Evolutionary conservation across 2,888 invertebrate genomes (phyloP).

Genomic region (Meganola albula): DNA sequence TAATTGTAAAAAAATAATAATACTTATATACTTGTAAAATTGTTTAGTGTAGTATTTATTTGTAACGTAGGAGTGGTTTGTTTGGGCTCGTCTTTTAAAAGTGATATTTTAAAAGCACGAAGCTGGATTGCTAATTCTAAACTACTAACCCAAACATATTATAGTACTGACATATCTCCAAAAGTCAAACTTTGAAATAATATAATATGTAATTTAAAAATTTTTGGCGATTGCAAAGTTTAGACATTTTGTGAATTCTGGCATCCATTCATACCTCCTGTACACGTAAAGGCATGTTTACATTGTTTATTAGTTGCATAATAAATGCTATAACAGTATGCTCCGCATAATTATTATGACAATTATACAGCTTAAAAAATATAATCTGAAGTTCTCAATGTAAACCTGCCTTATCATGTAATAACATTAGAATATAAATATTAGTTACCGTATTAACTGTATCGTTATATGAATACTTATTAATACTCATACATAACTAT

Average conservation of each 20-base stretch:
- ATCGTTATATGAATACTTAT: slow-evolving; percentile 33
- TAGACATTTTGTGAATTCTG: slow-evolving; percentile 57
- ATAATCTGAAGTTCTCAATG: too few species aligned
- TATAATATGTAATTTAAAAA: slow-evolving; percentile 27
- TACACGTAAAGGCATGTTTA: too few species aligned
- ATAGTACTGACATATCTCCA: slow-evolving; percentile 43
- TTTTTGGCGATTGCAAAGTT: slow-evolving; percentile 55
- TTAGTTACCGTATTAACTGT: slow-evolving; percentile 53
- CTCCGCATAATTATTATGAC: too few species aligned
- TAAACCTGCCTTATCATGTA: too few species aligned
- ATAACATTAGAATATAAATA: slow-evolving; percentile 35
- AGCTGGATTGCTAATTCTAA: slow-evolving; percentile 54
- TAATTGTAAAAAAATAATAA: slow-evolving; percentile 73
- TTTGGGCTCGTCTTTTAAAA: slow-evolving; percentile 70
- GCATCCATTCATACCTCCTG: too few species aligned
- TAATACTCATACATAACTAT: slow-evolving; percentile 55
- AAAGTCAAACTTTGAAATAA: slow-evolving; percentile 69
- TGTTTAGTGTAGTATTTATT: slow-evolving; percentile 74
- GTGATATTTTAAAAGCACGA: slow-evolving; percentile 62
- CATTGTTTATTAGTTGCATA: too few species aligned
- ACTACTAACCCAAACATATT: slow-evolving; percentile 48
- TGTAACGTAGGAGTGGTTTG: slow-evolving; percentile 47
- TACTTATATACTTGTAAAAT: slow-evolving; percentile 72
- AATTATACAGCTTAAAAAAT: too few species aligned
- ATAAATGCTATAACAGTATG: too few species aligned